A percentile compares a stretch with the other conserved stretches of the same genome.
phyloP scores from a whole-genome alignment of 2,113 vertebrate species.

The Galbula dea region DNA sequence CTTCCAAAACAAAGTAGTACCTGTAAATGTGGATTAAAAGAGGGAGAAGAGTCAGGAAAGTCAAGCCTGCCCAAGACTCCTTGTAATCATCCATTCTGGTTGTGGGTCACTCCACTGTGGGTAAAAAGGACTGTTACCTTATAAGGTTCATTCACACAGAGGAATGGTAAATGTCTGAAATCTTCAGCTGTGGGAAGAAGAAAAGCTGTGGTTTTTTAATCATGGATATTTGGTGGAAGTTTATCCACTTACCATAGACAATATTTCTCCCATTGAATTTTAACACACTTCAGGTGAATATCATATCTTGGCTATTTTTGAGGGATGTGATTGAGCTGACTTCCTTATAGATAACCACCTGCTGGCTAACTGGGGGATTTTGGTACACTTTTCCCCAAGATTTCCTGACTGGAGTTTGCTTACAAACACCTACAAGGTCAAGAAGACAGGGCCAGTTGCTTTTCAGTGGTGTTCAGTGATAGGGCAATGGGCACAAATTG shows the following conservation, averaged over 20 bases:
- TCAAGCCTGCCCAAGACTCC: not conserved
- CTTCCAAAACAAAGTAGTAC: conserved; percentile 81
- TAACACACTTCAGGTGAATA: not conserved
- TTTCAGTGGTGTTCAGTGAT: too few species aligned
- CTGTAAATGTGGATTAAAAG: conserved; percentile 47
- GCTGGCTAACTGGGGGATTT: not conserved
- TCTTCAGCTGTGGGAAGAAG: not conserved
- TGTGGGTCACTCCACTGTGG: not conserved
- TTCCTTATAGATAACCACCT: not conserved
- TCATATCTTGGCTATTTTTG: not conserved
- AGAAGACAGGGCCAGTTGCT: too few species aligned
- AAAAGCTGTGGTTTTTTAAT: not conserved
- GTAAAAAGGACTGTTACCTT: not conserved
- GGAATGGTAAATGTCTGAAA: not conserved
- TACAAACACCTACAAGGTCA: too few species aligned
- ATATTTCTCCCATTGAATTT: not conserved
- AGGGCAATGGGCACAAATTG: too few species aligned
- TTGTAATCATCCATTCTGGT: not conserved
- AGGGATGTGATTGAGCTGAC: not conserved
- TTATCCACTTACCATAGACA: not conserved
- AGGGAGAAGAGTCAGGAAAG: not conserved
- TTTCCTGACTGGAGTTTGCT: not conserved
- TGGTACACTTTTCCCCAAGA: not conserved
- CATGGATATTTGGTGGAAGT: not conserved
- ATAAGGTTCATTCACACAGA: not conserved